These are phyloP conservation scores for Acrobasis suavella DNA, from an alignment of 2,888 invertebrate genomes.

Conservation along the genomic window DNA sequence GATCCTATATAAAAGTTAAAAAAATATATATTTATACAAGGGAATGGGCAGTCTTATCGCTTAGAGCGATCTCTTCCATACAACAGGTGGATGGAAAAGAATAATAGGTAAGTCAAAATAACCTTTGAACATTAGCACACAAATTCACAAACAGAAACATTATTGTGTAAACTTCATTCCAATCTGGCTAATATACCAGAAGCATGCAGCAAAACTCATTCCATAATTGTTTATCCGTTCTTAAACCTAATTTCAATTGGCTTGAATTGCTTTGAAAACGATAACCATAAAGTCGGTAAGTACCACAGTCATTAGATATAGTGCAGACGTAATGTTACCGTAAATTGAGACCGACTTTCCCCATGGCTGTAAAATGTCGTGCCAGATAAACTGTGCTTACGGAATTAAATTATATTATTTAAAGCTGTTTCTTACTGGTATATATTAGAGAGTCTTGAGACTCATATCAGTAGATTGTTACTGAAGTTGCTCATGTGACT, in stretches of 20 bases:
- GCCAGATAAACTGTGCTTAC: background rate
- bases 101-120: no score
- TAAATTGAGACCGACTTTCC: slow-evolving; percentile 12
- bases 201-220: background rate
- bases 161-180: no score
- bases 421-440: background rate
- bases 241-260: slow-evolving; percentile 2
- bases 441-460: no score
- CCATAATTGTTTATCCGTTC: background rate
- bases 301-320: slow-evolving; percentile 3
- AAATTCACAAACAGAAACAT: no score
- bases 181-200: background rate
- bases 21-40: no score
- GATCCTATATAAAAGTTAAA: no score
- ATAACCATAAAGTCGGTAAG: slow-evolving; percentile 4
- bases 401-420: slow-evolving; percentile 7
- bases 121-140: no score
- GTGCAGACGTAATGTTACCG: slow-evolving; percentile 2
- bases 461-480: no score
- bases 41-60: no score
- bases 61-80: no score
- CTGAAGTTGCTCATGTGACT: no score
- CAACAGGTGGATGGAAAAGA: no score
- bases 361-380: slow-evolving; percentile 8
- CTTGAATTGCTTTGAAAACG: slow-evolving; percentile 4